Evolutionary conservation across 2,888 invertebrate genomes (phyloP), one percentile per base, ranked within the genome.

Genomic region (Tenodera sinensis): DNA sequence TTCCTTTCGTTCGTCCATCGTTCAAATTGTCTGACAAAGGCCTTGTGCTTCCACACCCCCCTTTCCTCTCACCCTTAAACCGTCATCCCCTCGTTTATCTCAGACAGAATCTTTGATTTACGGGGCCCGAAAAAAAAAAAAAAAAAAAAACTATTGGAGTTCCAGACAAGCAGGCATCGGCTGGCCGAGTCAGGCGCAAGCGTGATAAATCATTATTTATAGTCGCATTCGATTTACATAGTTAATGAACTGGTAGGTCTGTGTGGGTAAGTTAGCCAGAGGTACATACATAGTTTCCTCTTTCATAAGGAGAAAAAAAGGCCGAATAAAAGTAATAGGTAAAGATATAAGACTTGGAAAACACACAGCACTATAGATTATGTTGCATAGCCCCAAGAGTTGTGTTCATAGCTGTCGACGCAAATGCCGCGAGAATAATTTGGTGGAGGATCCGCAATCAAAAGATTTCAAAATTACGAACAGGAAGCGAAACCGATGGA

Each of bases 211-310:
- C 92, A 92, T 92, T 92, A 92, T 92, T 92, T 92, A 92, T 91
- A 92, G 91, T 91, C 91, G 92, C 92, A 92, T 92, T 92, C 92
- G 92, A 92, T 92, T 92, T 92, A 92, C 93, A 93, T 93, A 93
- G 91, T 91, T 92, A 92, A 92, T 92, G 92, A 92, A 92, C 92
- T 91, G 91, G 87, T 87, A 82, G 47, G 87, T 87, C 83, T 87
- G 83, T 87, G 87, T 87, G 83, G 87, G 87, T 87, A 28, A 28
- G 86, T 47, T 86, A 27, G 54, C 85, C 85, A 47, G 47, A 85
- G 54, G 47, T 47, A 42, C 54, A 71, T 71, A 71, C 54, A 71
- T 71, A 71, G 54, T 71, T 71, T 71, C 54, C 20, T 71, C 54
- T 71, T 71, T 71, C 54, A 71, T 71, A 71, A 71, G 20, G 54